Evolutionary conservation across 1,140 invertebrate genomes (phyloP).

Genomic region (Potamilus streckersoni): DNA sequence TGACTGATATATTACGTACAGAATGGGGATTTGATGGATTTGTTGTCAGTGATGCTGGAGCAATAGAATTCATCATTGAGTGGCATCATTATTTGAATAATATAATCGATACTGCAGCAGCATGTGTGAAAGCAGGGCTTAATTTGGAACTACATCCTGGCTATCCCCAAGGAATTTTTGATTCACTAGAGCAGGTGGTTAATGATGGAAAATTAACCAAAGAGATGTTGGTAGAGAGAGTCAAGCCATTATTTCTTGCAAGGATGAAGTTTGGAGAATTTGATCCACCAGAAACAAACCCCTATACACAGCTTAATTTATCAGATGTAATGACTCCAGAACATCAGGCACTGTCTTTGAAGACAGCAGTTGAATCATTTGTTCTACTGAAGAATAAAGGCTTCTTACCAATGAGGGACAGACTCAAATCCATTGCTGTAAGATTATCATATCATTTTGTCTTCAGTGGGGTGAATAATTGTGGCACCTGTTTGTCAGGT

Average conservation of each 20-base stretch:
- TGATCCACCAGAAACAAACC: slow-evolving; percentile 59
- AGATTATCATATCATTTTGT: not conserved
- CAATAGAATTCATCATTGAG: slow-evolving; percentile 54
- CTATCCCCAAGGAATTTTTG: slow-evolving; percentile 20
- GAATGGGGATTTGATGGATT: slow-evolving; percentile 60
- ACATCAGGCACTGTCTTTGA: slow-evolving; percentile 49
- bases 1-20: slow-evolving; percentile 58
- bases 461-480: not conserved
- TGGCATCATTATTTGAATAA: slow-evolving; percentile 52
- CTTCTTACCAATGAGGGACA: slow-evolving; percentile 39
- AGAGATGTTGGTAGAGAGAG: slow-evolving; percentile 32
- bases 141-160: slow-evolving; percentile 52
- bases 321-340: slow-evolving; percentile 51
- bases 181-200: slow-evolving; percentile 24
- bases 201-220: slow-evolving; percentile 18
- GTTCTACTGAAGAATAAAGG: slow-evolving; percentile 62
- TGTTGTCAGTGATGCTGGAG: slow-evolving; percentile 61
- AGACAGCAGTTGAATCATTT: slow-evolving; percentile 57
- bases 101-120: slow-evolving; percentile 48
- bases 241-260: slow-evolving; percentile 62
- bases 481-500: not conserved
- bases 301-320: slow-evolving; percentile 47
- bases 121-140: slow-evolving; percentile 54
- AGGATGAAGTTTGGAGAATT: slow-evolving; percentile 64
- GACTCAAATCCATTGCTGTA: slow-evolving; percentile 37